phyloP scores from a whole-genome alignment of 2,113 vertebrate species.

The Lontra canadensis region DNA sequence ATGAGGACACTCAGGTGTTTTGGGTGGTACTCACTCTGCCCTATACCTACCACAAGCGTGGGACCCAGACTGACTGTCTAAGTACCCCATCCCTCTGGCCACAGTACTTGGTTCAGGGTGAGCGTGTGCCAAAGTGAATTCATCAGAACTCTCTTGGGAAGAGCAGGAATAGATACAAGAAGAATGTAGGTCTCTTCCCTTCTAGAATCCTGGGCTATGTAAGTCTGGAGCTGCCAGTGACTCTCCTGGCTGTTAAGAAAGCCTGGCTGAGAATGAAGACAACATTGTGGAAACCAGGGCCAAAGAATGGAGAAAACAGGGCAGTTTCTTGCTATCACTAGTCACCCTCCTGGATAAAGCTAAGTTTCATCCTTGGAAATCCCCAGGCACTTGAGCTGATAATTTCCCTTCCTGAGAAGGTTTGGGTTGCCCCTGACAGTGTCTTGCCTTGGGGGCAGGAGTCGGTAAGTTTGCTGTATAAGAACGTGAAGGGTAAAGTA shows the following conservation, averaged over 20 bases:
- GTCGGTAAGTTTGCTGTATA: not conserved
- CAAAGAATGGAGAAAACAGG: not conserved
- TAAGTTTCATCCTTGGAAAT: not conserved
- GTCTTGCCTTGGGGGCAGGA: not conserved
- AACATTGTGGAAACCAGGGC: not conserved
- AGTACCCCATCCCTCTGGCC: not conserved
- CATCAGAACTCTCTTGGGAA: not conserved
- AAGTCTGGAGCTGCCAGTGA: not conserved
- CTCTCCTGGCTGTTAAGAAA: not conserved
- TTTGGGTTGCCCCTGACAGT: not conserved
- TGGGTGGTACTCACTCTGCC: not conserved
- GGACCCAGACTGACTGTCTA: not conserved
- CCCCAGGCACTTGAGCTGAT: not conserved
- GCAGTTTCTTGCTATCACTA: not conserved
- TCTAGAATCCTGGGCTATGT: not conserved
- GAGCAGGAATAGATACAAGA: not conserved
- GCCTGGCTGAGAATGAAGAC: not conserved
- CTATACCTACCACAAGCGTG: fast-evolving
- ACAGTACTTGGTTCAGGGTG: not conserved
- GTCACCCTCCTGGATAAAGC: not conserved
- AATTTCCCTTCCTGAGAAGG: not conserved
- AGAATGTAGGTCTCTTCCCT: not conserved
- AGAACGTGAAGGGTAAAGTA: not conserved
- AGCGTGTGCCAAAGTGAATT: not conserved
- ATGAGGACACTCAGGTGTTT: not conserved